phyloP scores from a whole-genome alignment of 2,888 invertebrate genomes.

The Campoplex nolae region DNA sequence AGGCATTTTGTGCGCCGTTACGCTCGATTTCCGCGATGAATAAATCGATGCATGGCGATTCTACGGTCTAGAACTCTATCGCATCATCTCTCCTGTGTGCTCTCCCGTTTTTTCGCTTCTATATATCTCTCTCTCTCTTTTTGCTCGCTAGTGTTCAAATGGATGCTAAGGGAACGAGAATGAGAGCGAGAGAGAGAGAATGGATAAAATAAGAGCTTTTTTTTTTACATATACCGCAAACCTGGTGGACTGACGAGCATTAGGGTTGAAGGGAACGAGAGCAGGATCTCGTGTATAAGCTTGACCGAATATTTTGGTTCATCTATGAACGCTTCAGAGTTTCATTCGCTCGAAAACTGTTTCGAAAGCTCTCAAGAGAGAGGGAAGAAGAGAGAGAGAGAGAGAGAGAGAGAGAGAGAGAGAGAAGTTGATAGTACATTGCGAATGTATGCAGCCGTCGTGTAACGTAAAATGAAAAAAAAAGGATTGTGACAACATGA shows the following conservation, averaged over 20 bases:
- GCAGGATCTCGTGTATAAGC: constrained; percentile 21
- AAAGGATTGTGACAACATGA: constrained; percentile 65
- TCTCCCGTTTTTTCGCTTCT: constrained; percentile 22
- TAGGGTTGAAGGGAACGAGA: constrained; percentile 23
- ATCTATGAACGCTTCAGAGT: constrained; percentile 40
- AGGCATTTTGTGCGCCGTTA: constrained; percentile 78
- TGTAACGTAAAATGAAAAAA: constrained; percentile 33
- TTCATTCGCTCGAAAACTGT: constrained; percentile 49
- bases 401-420: not conserved
- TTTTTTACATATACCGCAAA: constrained; percentile 1
- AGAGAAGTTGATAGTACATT: constrained; percentile 7
- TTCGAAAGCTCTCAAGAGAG: constrained; percentile 30
- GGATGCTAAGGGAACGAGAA: not conserved
- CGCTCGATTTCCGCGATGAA: constrained; percentile 78
- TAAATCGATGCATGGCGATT: constrained; percentile 74
- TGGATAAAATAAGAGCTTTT: constrained; percentile 56
- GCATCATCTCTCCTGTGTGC: constrained; percentile 48
- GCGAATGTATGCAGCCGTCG: constrained; percentile 50
- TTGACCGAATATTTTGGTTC: constrained; percentile 50
- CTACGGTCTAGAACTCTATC: constrained; percentile 64
- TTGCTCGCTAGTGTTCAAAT: not conserved
- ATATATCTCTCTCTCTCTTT: not conserved
- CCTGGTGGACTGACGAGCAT: constrained; percentile 32
- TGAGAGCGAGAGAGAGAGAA: constrained; percentile 41
- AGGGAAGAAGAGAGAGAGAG: not conserved